phyloP scores from a whole-genome alignment of 2,797 vertebrate genomes.

The Thripadectes ignobilis region DNA sequence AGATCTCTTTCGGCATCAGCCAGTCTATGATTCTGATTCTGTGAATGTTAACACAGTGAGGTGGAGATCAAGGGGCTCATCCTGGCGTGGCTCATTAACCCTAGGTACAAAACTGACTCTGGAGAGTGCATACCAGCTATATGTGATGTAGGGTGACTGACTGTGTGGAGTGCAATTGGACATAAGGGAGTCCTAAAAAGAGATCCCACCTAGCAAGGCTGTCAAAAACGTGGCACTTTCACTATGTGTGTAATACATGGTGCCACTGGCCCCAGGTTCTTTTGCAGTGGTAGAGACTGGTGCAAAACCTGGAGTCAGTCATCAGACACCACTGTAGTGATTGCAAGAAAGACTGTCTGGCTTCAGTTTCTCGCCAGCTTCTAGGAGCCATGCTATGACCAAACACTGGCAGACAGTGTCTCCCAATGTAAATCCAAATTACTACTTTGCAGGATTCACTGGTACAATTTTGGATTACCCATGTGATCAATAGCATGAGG shows the following conservation, averaged over 20 bases:
- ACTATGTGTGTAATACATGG: rapidly evolving
- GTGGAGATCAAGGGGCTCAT: neutral
- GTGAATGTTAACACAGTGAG: neutral
- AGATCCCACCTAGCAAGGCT: neutral
- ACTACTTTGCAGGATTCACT: neutral
- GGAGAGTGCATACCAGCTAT: neutral
- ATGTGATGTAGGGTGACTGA: rapidly evolving
- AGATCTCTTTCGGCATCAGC: neutral
- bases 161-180: neutral
- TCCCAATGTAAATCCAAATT: neutral
- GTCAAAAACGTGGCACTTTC: neutral
- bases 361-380: neutral
- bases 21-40: neutral
- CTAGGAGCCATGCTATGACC: neutral
- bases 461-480: neutral
- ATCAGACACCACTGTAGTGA: neutral
- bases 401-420: neutral
- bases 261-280: rapidly evolving
- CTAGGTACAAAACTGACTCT: neutral
- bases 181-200: neutral
- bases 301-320: neutral
- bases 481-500: neutral
- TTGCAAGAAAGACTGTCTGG: neutral
- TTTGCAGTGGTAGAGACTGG: neutral
- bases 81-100: neutral